Evolutionary conservation across 1,140 invertebrate genomes (phyloP), one percentile per base, ranked within the genome.

Genomic region (Pissodes strobi): DNA sequence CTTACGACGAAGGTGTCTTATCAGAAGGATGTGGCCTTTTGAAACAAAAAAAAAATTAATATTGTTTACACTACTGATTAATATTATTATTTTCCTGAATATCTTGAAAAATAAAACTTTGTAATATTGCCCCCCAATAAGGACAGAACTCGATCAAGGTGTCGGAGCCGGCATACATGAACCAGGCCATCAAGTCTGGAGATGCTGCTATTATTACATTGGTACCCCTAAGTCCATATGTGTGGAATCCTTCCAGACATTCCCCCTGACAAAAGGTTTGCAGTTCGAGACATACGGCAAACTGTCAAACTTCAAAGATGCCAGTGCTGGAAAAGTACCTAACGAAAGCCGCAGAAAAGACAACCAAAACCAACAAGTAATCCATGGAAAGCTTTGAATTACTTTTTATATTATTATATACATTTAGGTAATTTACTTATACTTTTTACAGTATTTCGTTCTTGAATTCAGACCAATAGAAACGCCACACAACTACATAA

Each of bases 281-380:
- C 96, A 72, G 95, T 98, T 43, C 92, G 96, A 86, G 96, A 98
- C 85, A 98, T 98, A 95, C 92, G 94, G 83, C 95, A 98, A 79
- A 98, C 96, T 0, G 96, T 98, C 21, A 66, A 90, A 85, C 81
- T 90, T 90, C 85, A 92, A 93, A 83, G 93, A 95, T 61, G 80
- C 81, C 60, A 81, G 82, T 66, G 81, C 86, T 79, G 93, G 92
- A 74, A 96, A 96, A 83, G 91, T 94, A n/a, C n/a, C n/a, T n/a
- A 75, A 96, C 94, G 83, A 97, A 96, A 84, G 92, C 94, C 80
- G 94, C 93, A 72, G 91, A 94, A 83, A 95, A 95, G 82, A 94
- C 92, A 74, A 84, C 85, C 79, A 93, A 93, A 87, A 19, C 43
- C 19, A 93, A 93, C 87, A 93, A 93, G 89, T 93, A 92, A 84